A percentile compares a stretch with the other conserved stretches of the same genome.
These are phyloP conservation scores for Battus philenor DNA, from an alignment of 1,140 invertebrate genomes.

Conservation along the genomic window DNA sequence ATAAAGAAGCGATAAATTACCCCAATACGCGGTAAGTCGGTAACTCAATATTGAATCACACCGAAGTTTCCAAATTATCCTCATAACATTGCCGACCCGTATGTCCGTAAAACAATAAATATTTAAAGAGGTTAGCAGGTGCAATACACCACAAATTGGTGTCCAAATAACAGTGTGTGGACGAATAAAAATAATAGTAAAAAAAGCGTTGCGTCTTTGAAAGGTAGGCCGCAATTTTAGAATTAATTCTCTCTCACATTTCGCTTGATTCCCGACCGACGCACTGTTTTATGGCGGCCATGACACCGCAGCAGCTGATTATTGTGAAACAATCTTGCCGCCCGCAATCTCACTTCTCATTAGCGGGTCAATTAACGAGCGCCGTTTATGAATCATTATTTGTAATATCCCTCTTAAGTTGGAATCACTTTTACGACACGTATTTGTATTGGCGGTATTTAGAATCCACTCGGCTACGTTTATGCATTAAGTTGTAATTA, in stretches of 20 bases:
- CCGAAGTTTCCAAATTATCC: conserved; percentile 30
- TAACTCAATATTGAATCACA: conserved; percentile 24
- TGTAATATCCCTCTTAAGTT: too few species aligned
- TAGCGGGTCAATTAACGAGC: too few species aligned
- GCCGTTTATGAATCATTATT: too few species aligned
- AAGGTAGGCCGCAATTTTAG: conserved; percentile 48
- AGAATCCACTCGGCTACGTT: too few species aligned
- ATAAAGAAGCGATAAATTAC: too few species aligned
- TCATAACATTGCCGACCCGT: conserved; percentile 25
- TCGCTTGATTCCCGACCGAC: conserved; percentile 37
- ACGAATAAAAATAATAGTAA: conserved; percentile 41
- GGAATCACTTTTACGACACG: too few species aligned
- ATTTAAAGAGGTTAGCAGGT: conserved; percentile 61
- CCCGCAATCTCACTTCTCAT: conserved; percentile 34
- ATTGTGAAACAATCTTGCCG: conserved; percentile 40
- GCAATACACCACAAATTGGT: conserved; percentile 52
- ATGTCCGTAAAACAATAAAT: conserved; percentile 51
- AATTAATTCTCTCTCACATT: conserved; percentile 63
- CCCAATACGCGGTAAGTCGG: too few species aligned
- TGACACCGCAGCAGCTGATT: conserved; percentile 48
- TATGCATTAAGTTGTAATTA: too few species aligned
- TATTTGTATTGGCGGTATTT: too few species aligned
- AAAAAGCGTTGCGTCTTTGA: conserved; percentile 35
- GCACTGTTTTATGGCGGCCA: conserved; percentile 35
- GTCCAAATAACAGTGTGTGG: conserved; percentile 54